phyloP scores from a whole-genome alignment of 2,113 vertebrate genomes.

The Cyphomyrus plagiostoma region DNA sequence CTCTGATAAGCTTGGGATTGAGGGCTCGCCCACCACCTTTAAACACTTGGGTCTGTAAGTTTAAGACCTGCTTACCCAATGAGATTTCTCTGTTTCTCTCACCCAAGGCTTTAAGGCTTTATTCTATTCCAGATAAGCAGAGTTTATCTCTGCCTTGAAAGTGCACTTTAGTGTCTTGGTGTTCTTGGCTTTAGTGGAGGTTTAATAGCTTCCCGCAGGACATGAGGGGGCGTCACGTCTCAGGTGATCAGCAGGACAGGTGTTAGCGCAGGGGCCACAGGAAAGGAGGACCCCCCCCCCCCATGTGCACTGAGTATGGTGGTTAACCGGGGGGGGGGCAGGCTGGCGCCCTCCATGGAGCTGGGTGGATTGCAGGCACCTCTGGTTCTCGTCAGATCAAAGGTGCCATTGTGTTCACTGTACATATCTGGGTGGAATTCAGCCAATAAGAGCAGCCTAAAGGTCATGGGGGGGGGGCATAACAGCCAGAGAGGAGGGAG shows the following conservation, averaged over 20 bases:
- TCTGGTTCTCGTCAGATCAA: background rate
- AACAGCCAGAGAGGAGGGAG: background rate
- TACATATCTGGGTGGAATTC: background rate
- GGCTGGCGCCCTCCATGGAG: background rate
- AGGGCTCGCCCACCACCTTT: background rate
- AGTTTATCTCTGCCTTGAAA: background rate
- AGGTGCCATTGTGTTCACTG: background rate
- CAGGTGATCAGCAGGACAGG: background rate
- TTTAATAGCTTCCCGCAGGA: background rate
- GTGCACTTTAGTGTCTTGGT: background rate
- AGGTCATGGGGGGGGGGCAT: background rate
- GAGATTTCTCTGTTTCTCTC: background rate
- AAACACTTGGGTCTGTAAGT: background rate
- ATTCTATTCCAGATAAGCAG: background rate
- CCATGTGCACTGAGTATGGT: background rate
- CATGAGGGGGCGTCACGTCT: background rate
- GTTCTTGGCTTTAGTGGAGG: background rate
- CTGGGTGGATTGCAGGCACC: background rate
- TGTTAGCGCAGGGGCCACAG: background rate
- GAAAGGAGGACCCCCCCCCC: background rate
- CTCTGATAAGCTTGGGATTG: constrained; percentile 19
- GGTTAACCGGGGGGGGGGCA: background rate
- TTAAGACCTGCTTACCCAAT: background rate
- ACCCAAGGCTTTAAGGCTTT: background rate
- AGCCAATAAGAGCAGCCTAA: background rate